Base-by-base conservation (phyloP, 2,113 vertebrate species). In the Marmota flaviventris region DNA sequence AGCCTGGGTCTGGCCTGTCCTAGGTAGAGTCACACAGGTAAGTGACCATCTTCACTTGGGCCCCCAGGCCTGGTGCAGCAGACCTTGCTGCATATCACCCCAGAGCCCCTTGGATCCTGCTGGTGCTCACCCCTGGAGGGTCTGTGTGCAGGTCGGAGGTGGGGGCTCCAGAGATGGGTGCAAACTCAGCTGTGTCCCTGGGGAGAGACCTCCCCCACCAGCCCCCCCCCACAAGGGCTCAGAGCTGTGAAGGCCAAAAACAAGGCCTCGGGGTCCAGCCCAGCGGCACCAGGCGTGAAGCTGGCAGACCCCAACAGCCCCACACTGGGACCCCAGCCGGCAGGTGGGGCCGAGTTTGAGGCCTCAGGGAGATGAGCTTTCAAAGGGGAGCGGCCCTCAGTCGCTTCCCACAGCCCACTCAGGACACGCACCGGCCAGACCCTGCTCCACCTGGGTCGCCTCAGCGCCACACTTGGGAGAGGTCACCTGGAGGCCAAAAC, bases 321-420 rank as follows among this genome's bases (percentile, higher is more conserved):
- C 58, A 42, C 0, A 4, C 77, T 0, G 45, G 93, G 75, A 24
- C 76, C 70, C 65, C 3, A 37, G 72, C 39, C 42, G 63, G 17
- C 83, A 72, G 86, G 82, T 72, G 72, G 34, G 25, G 6, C 53
- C 69, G 67, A 89, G 83, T 89, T 95, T 94, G 79, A 91, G 69
- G 22, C 4, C 72, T 34, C 75, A 48, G 67, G 82, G 27, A 94
- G 76, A 65, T 22, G 17, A 91, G 32, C n/a, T 77, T 86, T 93
- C 22, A 93, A 90, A 12, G 34, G 16, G 14, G 32, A 1, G 2
- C 22, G 13, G 29, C 17, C 17, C 7, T 61, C 56, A 45, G 8
- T 63, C 63, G 10, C 17, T 27, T 45, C 17, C 88, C 72, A 42
- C 8, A 18, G 53, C 79, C 45, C 37, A 11, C 56, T 58, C 34